phyloP scores from a whole-genome alignment of 2,888 invertebrate species.

The Lumbricus terrestris region DNA sequence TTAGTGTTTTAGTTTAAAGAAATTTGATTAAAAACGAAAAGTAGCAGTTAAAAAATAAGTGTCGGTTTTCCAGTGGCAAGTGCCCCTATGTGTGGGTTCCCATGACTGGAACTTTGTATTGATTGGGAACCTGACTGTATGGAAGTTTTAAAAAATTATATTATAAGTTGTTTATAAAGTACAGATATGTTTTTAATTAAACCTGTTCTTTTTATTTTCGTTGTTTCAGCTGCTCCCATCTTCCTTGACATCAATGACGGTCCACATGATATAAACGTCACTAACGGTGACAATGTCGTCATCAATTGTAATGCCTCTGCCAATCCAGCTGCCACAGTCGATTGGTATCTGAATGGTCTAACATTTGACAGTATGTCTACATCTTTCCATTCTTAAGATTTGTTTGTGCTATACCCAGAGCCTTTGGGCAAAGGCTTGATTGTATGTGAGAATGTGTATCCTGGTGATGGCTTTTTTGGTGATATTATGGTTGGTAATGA shows the following conservation, averaged over 20 bases:
- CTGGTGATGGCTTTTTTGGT: too few relatives aligned
- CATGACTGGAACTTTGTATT: too few relatives aligned
- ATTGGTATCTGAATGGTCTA: conserved; percentile 23
- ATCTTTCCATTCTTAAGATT: not conserved
- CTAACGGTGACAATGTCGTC: conserved; percentile 21
- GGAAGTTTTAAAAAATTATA: too few relatives aligned
- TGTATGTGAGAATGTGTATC: not conserved
- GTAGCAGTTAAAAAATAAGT: too few relatives aligned
- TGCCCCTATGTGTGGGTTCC: too few relatives aligned
- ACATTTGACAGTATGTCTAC: not conserved
- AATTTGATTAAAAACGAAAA: too few relatives aligned
- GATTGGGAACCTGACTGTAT: not conserved
- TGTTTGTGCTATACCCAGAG: not conserved
- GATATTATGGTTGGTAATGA: too few relatives aligned
- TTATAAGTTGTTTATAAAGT: not conserved
- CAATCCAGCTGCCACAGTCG: conserved; percentile 22
- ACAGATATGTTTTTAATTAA: not conserved
- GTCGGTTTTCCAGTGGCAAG: too few relatives aligned
- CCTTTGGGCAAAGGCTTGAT: not conserved
- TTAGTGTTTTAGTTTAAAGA: too few relatives aligned
- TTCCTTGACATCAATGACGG: not conserved
- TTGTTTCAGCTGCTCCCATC: conserved; percentile 5
- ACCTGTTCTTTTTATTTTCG: not conserved
- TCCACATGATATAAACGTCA: conserved; percentile 29
- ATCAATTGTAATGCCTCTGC: conserved; percentile 27